Evolutionary conservation across 2,888 invertebrate genomes (phyloP), one percentile per base, ranked within the genome.

Genomic region (Rhingia rostrata): DNA sequence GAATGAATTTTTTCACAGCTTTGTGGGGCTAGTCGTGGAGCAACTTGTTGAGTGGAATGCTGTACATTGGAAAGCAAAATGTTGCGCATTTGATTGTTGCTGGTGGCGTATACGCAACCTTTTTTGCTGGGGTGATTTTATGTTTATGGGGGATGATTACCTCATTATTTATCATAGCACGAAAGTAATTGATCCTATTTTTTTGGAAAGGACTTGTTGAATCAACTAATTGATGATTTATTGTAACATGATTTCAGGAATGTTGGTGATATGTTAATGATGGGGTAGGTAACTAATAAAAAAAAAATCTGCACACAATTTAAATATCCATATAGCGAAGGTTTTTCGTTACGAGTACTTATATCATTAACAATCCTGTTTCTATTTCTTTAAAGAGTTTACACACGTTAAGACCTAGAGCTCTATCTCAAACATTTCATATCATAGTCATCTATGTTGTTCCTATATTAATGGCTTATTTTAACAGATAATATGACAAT

Each of bases 41-140:
- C 54, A 69, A 63, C 54, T 80, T 80, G 74, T 69, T 56, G 69
- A 56, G 58, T 61, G 54, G 58, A 67, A 74, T 70, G 70, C 43
- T 60, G 47, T 6, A 10, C 35, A 35, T 47, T 60, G 54, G 45
- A 32, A 12, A 12, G 35, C 22, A 30, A 14, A 6, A 9, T 3
- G n/a, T 14, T 32, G 22, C 12, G 7, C 10, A 30, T 33, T 12
- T 12, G 6, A 60, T 56, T 67, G 67, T 56, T 54, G 41, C 53
- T 32, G 72, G 72, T 73, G 72, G 72, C 63, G 63, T 45, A 63
- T 63, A 51, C 53, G 72, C 35, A 45, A 10, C 32, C 12, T 61
- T 43, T 6, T 53, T 9, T 6, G 22, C 22, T 5, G 6, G 6
- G 6, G 7, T 3, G 3, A 32, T 51, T 66, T 4, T 14, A 2